Percentiles rank a stretch among this genome's conserved stretches.
Conservation (phyloP, 2,113 vertebrate species). For the Eudyptes chrysolophus region DNA sequence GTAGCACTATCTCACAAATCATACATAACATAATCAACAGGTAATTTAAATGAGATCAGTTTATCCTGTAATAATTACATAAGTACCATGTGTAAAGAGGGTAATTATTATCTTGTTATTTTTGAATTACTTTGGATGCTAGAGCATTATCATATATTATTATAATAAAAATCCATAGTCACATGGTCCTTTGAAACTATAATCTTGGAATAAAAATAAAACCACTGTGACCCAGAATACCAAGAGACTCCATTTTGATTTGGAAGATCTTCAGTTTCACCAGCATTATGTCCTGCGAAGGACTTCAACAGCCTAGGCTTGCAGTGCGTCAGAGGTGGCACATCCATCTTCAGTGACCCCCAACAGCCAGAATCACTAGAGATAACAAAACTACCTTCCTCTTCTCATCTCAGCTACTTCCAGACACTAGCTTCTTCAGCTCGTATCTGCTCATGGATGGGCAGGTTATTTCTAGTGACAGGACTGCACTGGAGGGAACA, state of each 20-base stretch:
- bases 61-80: slow-evolving; percentile 50
- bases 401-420: neutral
- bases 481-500: neutral
- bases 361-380: neutral
- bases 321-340: neutral
- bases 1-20: slow-evolving; percentile 17
- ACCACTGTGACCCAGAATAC: neutral
- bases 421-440: neutral
- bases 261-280: neutral
- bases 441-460: neutral
- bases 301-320: neutral
- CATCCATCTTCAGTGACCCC: neutral
- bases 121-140: neutral
- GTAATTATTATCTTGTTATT: slow-evolving; percentile 38
- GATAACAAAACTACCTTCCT: neutral
- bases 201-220: neutral
- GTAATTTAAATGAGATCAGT: slow-evolving; percentile 49
- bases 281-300: neutral
- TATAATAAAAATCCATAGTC: neutral
- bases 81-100: neutral
- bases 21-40: slow-evolving; percentile 46
- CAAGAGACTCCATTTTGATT: neutral
- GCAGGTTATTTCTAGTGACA: neutral
- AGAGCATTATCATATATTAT: neutral
- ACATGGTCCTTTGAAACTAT: neutral